These are phyloP conservation scores for Aegotheles bennettii DNA, from an alignment of 2,113 vertebrate species.

Conservation along the genomic window DNA sequence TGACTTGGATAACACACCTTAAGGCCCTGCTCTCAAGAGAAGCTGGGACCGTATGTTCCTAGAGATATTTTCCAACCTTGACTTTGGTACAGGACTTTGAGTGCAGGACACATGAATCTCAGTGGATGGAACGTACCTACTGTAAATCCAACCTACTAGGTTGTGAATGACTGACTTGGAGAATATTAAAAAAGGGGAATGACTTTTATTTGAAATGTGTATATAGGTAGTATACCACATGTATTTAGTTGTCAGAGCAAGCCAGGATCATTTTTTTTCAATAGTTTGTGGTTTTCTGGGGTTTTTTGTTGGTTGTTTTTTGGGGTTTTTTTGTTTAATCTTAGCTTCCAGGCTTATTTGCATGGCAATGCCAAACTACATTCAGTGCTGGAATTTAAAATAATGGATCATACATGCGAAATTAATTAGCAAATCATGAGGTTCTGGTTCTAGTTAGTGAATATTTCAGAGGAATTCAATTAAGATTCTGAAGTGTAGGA, in stretches of 20 bases:
- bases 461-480: constrained; percentile 58
- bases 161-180: not conserved
- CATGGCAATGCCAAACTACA: not conserved
- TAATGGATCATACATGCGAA: constrained; percentile 8
- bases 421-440: constrained; percentile 51
- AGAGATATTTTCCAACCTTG: not conserved
- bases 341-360: constrained; percentile 14
- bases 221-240: not conserved
- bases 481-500: constrained; percentile 27
- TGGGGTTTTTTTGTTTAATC: not conserved
- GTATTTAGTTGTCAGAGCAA: not conserved
- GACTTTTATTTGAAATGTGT: not conserved
- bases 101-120: not conserved
- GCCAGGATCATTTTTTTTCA: not conserved
- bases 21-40: not conserved
- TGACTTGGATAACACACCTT: not conserved
- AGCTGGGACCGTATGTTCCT: not conserved
- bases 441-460: constrained; percentile 45
- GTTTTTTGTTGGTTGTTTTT: not conserved
- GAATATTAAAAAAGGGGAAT: not conserved
- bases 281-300: not conserved
- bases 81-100: not conserved
- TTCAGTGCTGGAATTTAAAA: constrained; percentile 10
- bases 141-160: not conserved
- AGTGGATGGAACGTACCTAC: too few relatives aligned